A percentile compares a stretch with the other conserved stretches of the same genome.
Conservation (phyloP, 1,140 invertebrate species). For the Pemphigus obesinymphae region DNA sequence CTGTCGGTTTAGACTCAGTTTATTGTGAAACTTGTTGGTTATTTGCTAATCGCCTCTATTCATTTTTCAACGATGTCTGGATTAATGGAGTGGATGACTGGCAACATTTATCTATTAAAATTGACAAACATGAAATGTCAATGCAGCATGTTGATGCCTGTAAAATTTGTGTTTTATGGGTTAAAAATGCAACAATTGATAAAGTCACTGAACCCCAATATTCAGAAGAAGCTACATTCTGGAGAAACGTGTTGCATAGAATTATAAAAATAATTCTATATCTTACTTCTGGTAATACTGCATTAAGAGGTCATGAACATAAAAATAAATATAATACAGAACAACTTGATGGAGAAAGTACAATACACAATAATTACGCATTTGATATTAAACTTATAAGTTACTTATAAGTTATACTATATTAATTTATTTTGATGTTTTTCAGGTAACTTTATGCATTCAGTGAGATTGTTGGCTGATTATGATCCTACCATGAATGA, state of each 20-base stretch:
- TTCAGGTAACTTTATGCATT: constrained; percentile 2
- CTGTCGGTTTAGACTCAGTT: background rate
- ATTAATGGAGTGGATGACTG: background rate
- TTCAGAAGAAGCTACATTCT: background rate
- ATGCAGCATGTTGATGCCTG: background rate
- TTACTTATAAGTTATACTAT: background rate
- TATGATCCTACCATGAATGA: background rate
- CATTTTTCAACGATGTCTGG: background rate
- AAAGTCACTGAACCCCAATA: background rate
- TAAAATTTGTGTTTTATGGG: background rate
- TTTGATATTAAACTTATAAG: background rate
- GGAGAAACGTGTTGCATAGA: background rate
- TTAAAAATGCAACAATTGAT: background rate
- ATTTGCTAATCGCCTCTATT: background rate
- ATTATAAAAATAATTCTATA: constrained; percentile 11
- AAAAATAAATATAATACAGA: background rate
- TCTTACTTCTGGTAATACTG: background rate
- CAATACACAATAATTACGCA: too few species aligned
- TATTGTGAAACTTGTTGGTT: background rate
- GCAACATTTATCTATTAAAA: background rate
- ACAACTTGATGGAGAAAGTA: background rate
- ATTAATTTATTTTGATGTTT: background rate
- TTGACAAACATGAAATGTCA: background rate
- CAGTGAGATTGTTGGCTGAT: background rate
- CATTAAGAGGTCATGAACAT: background rate